A percentile compares a stretch with the other conserved stretches of the same genome.
phyloP scores from a whole-genome alignment of 2,113 vertebrate species.

The Psittacara wagleri region DNA sequence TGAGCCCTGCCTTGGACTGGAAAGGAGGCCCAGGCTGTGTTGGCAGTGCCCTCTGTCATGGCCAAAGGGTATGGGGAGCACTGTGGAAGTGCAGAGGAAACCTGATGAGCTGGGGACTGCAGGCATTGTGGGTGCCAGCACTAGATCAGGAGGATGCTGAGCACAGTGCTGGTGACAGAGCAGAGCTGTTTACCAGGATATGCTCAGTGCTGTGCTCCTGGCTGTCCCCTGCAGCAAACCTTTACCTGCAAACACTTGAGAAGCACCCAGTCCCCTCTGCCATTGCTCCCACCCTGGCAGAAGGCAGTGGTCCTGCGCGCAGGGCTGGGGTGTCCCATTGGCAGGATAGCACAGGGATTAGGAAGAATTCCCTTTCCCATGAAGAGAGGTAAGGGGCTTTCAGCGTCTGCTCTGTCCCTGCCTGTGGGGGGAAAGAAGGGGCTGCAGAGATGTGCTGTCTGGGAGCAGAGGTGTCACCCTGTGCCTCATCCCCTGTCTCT shows the following conservation, averaged over 20 bases:
- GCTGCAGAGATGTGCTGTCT: not conserved
- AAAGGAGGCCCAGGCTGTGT: not conserved
- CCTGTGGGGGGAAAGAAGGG: not conserved
- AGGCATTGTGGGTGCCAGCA: not conserved
- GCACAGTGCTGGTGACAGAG: not conserved
- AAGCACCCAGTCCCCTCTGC: not conserved
- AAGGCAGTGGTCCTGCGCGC: not conserved
- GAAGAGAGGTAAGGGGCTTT: not conserved
- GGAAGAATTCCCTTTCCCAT: not conserved
- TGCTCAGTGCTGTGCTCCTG: not conserved
- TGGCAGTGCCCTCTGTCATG: accelerated
- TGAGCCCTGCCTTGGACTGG: not conserved
- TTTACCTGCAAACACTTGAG: not conserved
- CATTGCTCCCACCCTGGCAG: not conserved
- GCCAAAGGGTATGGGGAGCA: not conserved
- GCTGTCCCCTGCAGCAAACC: not conserved
- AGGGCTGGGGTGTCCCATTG: accelerated
- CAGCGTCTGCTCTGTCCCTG: not conserved
- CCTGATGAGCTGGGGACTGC: not conserved
- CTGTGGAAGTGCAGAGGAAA: not conserved
- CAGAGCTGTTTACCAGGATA: not conserved
- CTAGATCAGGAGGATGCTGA: not conserved
- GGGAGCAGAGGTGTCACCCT: not conserved
- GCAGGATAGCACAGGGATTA: not conserved
- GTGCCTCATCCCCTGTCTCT: not conserved